Conservation (phyloP, 1,140 invertebrate genomes). For the Physella acuta region DNA sequence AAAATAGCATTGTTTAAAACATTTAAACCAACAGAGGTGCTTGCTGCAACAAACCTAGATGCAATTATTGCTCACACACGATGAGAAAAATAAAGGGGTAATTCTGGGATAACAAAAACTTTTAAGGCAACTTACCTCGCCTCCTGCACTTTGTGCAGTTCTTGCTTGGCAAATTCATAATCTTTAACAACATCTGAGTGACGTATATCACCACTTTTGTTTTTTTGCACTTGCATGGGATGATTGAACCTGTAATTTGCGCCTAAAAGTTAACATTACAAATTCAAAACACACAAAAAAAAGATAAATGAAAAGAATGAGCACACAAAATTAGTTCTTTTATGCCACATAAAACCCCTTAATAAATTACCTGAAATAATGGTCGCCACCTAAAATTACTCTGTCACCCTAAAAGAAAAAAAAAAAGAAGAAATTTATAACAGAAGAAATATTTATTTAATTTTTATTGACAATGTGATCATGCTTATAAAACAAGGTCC, state of each 20-base stretch:
- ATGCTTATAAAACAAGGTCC: too few species aligned
- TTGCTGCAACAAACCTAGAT: too few species aligned
- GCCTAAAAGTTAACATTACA: not conserved
- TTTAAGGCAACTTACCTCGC: slow-evolving; percentile 55
- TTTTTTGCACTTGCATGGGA: slow-evolving; percentile 49
- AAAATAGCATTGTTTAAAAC: too few species aligned
- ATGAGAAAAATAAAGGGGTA: too few species aligned
- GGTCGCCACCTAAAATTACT: slow-evolving; percentile 70
- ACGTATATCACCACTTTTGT: slow-evolving; percentile 28
- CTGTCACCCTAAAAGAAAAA: slow-evolving; percentile 64
- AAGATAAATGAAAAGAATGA: too few species aligned
- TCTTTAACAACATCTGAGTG: slow-evolving; percentile 56
- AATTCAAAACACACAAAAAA: not conserved
- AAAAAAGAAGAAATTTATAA: not conserved
- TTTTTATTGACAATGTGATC: too few species aligned
- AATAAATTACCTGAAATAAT: slow-evolving; percentile 66
- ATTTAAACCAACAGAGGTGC: too few species aligned
- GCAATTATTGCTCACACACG: too few species aligned
- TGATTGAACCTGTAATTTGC: slow-evolving; percentile 48
- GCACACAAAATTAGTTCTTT: too few species aligned
- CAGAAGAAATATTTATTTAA: too few species aligned
- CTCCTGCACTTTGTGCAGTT: slow-evolving; percentile 69
- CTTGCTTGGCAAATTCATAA: slow-evolving; percentile 69
- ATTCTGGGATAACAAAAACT: too few species aligned
- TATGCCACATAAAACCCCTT: too few species aligned